A percentile compares a stretch with the other conserved stretches of the same genome.
Evolutionary conservation across 2,888 invertebrate species (phyloP).

Genomic region (Sesia apiformis): DNA sequence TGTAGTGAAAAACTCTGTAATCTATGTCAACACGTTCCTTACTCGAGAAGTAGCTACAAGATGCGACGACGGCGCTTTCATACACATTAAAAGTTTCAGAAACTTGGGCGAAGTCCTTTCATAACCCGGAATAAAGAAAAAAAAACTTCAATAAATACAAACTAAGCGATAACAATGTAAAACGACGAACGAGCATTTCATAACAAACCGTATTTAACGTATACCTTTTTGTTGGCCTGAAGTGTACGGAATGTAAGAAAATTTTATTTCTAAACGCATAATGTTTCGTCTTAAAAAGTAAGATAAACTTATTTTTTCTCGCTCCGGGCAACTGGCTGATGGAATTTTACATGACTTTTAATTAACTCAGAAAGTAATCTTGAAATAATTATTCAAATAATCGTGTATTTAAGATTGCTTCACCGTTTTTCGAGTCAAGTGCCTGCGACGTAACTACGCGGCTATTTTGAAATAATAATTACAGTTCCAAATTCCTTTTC

Average conservation of each 20-base stretch:
- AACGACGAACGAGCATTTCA: slow-evolving; percentile 1
- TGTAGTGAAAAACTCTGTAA: neutral
- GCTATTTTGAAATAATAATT: neutral
- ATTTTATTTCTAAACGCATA: too few species aligned
- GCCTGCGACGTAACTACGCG: neutral
- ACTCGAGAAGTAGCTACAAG: slow-evolving; percentile 9
- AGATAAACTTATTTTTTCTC: slow-evolving; percentile 1
- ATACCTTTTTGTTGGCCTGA: neutral
- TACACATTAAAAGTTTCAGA: slow-evolving; percentile 44
- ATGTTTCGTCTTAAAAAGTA: too few species aligned
- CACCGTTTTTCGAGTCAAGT: slow-evolving; percentile 7
- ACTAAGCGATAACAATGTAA: slow-evolving; percentile 17
- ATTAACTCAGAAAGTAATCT: slow-evolving; percentile 28
- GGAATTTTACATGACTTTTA: slow-evolving; percentile 21
- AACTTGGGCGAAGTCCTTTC: slow-evolving; percentile 30
- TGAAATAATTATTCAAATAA: slow-evolving; percentile 30
- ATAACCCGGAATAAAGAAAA: slow-evolving; percentile 21
- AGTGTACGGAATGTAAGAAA: too few species aligned
- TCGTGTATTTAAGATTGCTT: slow-evolving; percentile 20
- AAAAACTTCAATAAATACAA: slow-evolving; percentile 19
- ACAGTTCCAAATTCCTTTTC: neutral
- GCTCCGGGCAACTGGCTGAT: neutral
- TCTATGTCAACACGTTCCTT: neutral
- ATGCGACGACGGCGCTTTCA: slow-evolving; percentile 30
- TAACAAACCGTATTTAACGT: neutral